Conservation (phyloP, 2,797 vertebrate species). For the Echiichthys vipera region DNA sequence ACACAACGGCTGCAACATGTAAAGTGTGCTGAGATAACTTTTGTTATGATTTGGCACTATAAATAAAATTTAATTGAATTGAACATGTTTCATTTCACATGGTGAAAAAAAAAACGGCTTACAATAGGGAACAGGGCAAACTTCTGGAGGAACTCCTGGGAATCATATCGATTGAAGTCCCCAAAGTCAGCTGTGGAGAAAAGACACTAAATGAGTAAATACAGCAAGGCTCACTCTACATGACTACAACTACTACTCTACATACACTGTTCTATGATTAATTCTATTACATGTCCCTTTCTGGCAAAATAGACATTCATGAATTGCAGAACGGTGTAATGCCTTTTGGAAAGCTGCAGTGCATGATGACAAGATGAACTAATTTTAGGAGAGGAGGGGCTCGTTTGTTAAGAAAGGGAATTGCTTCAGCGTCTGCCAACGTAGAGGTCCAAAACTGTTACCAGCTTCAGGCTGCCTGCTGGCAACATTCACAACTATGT, state of each 20-base stretch:
- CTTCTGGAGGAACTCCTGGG: constrained; percentile 97
- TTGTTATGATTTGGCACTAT: too few relatives aligned
- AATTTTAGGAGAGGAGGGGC: constrained; percentile 70
- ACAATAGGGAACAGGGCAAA: constrained; percentile 97
- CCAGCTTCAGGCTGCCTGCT: constrained; percentile 64
- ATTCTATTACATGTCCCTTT: constrained; percentile 19
- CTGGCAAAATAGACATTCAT: constrained; percentile 34
- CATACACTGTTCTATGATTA: constrained; percentile 8
- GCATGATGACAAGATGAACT: constrained; percentile 54
- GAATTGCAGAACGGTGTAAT: constrained; percentile 48
- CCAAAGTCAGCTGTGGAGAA: constrained; percentile 93
- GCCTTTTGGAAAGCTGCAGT: constrained; percentile 34
- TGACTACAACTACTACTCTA: too few relatives aligned
- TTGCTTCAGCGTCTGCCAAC: constrained; percentile 69
- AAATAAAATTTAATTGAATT: too few relatives aligned
- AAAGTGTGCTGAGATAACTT: too few relatives aligned
- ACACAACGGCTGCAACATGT: neutral
- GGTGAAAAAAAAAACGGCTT: constrained; percentile 70
- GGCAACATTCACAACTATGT: constrained; percentile 75
- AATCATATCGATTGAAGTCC: constrained; percentile 97
- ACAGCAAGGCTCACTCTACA: neutral
- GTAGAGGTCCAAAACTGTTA: constrained; percentile 54
- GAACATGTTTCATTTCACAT: neutral
- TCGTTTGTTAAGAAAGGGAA: constrained; percentile 65
- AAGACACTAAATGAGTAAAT: neutral